Base-by-base conservation (phyloP, 2,888 invertebrate genomes). In the Molanna angustata region DNA sequence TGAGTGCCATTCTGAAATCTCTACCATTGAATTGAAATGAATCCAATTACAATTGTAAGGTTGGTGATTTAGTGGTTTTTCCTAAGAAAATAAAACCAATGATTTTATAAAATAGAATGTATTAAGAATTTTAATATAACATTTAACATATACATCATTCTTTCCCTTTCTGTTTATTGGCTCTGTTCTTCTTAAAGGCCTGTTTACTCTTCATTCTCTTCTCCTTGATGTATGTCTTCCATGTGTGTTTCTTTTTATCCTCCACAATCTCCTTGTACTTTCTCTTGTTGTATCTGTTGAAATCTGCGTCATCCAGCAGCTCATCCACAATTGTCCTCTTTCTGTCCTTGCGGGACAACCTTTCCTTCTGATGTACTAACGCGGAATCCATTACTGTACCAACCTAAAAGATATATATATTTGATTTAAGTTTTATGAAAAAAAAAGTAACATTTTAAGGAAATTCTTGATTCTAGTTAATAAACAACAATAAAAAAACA, bases 271-370 rank as follows among this genome's bases (percentile, higher is more conserved):
- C 86, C 55, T 84, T 84, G 65, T 86, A 90, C 68, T 89, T 89
- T 62, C 83, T 82, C 66, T 90, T 91, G 62, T 87, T 90, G 62
- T 85, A 88, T 64, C 84, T 85, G 59, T 85, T 82, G 67, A 94
- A 90, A 60, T 91, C 85, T 0, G 90, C 89, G 74, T 97, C 93
- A 0, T 88, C 89, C 66, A 97, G 71, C 2, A 98, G 77, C 66
- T 99, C 97, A 61, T 98, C 96, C 0, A 97, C 95, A 64, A 98
- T 80, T 0, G 94, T 93, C 52, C 83, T 79, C 70, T 94, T 96
- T 19, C 94, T 80, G 62, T 93, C 84, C 66, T 91, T 94, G 63
- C 87, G 90, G 0, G 91, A 87, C 54, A 94, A 69, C 42, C 95
- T 80, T 53, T 87, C 85, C 62, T 81, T 86, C 62, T 93, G 94